phyloP scores from a whole-genome alignment of 2,113 vertebrate species.

The Serinus canaria region DNA sequence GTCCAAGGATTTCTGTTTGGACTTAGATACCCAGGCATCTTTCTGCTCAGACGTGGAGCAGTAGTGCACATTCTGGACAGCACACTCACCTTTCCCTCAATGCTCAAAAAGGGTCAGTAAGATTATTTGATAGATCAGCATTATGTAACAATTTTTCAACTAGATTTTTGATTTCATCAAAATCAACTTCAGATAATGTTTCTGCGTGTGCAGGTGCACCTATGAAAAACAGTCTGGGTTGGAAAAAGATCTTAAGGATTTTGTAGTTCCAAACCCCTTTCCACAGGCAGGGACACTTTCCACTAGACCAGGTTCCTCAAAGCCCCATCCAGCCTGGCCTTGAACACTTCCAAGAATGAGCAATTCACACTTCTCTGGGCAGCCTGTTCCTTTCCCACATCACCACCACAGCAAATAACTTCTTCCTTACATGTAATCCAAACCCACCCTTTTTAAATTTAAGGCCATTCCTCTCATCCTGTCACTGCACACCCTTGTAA shows the following conservation, averaged over 20 bases:
- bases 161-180: neutral
- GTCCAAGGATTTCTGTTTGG: neutral
- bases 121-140: neutral
- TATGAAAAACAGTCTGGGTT: neutral
- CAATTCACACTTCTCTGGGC: neutral
- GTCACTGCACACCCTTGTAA: neutral
- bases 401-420: neutral
- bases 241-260: neutral
- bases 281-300: neutral
- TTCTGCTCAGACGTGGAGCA: neutral
- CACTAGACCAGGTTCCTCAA: neutral
- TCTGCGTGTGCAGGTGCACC: accelerated
- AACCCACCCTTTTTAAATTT: neutral
- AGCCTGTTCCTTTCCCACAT: neutral
- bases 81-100: neutral
- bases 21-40: neutral
- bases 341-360: neutral
- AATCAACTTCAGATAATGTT: neutral
- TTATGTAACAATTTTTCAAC: neutral
- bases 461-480: neutral
- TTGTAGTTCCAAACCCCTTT: neutral
- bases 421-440: neutral
- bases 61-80: neutral
- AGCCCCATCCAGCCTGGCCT: neutral
- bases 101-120: neutral